Percentiles rank a stretch among this genome's conserved stretches.
Evolutionary conservation across 1,140 invertebrate genomes (phyloP).

Genomic region (Cherax destructor): DNA sequence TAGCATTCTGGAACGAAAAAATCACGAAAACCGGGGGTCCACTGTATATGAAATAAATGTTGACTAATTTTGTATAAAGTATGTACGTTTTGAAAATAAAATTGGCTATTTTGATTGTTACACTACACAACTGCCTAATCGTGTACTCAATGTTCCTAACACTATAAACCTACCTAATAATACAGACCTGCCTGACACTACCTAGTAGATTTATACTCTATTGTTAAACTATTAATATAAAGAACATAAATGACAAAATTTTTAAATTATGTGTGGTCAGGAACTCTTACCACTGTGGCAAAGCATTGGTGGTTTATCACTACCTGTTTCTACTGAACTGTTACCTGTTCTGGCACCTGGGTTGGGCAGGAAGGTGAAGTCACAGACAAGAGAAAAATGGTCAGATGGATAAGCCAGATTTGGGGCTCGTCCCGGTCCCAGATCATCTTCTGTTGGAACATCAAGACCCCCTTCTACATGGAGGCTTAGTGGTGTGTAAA

Average conservation of each 20-base stretch:
- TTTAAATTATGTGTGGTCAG: background rate
- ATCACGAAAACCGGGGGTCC: too few relatives aligned
- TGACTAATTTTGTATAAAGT: too few relatives aligned
- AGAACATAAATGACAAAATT: background rate
- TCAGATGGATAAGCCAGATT: conserved; percentile 85
- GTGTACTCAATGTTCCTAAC: too few relatives aligned
- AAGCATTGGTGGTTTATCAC: background rate
- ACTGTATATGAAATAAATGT: too few relatives aligned
- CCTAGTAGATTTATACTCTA: too few relatives aligned
- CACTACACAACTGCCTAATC: too few relatives aligned
- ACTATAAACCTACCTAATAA: too few relatives aligned
- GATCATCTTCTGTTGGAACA: conserved; percentile 82
- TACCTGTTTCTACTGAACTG: background rate
- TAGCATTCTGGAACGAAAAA: too few relatives aligned
- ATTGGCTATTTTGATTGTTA: too few relatives aligned
- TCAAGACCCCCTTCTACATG: conserved; percentile 80
- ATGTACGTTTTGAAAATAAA: too few relatives aligned
- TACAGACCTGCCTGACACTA: too few relatives aligned
- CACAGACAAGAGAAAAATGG: conserved; percentile 86
- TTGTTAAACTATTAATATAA: background rate
- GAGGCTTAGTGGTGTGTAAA: conserved; percentile 79
- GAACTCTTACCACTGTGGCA: background rate
- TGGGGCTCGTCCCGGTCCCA: conserved; percentile 83
- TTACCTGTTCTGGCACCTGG: background rate
- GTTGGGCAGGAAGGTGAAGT: conserved; percentile 76